Percentiles rank a stretch among this genome's conserved stretches.
These are phyloP conservation scores for Andrena bucephala DNA, from an alignment of 2,888 invertebrate species.

Conservation along the genomic window DNA sequence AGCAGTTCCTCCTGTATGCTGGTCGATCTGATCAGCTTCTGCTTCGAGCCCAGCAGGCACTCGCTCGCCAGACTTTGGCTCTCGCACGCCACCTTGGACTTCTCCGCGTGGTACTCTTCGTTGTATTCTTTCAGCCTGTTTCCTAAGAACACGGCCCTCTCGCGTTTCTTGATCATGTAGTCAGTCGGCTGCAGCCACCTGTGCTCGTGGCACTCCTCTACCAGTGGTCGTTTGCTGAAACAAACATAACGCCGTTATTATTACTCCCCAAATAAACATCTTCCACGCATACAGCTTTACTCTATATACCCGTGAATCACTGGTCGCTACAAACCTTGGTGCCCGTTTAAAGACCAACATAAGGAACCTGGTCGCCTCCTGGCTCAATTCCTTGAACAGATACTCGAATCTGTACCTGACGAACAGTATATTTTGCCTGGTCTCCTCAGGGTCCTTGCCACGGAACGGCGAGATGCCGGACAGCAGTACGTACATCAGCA, in stretches of 20 bases:
- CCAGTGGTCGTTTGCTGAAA: slow-evolving; percentile 95
- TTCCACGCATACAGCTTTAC: background rate
- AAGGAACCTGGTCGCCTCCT: slow-evolving; percentile 96
- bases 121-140: slow-evolving; percentile 93
- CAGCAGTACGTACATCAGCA: slow-evolving; percentile 95
- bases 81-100: slow-evolving; percentile 88
- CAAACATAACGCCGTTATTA: slow-evolving; percentile 19
- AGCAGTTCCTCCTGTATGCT: slow-evolving; percentile 94
- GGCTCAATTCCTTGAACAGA: slow-evolving; percentile 97
- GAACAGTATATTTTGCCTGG: slow-evolving; percentile 95
- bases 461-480: slow-evolving; percentile 97
- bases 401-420: slow-evolving; percentile 97
- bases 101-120: slow-evolving; percentile 91
- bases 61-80: slow-evolving; percentile 87
- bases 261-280: background rate
- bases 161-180: slow-evolving; percentile 96
- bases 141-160: slow-evolving; percentile 94
- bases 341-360: slow-evolving; percentile 98
- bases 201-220: slow-evolving; percentile 98
- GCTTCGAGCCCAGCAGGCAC: slow-evolving; percentile 85
- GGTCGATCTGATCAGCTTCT: slow-evolving; percentile 90
- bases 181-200: slow-evolving; percentile 97
- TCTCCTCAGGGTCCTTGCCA: slow-evolving; percentile 93
- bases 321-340: slow-evolving; percentile 89
- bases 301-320: background rate